These are phyloP conservation scores for Latrodectus hesperus DNA, from an alignment of 2,888 invertebrate species.

Conservation along the genomic window DNA sequence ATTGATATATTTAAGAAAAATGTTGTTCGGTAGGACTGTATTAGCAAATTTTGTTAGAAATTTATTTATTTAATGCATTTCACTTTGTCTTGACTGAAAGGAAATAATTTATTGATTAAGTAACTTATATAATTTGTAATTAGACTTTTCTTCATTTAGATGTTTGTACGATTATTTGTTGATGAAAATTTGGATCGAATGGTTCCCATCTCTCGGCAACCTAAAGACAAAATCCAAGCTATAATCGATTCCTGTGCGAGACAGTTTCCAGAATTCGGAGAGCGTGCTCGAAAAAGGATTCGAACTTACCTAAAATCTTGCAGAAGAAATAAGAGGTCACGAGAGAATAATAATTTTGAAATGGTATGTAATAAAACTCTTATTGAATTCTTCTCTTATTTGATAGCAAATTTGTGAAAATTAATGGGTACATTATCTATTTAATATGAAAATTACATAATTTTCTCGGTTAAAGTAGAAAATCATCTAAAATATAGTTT, in stretches of 20 bases:
- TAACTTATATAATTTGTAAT: neutral
- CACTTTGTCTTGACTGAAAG: no score
- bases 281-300: constrained; percentile 93
- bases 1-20: no score
- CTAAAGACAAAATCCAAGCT: constrained; percentile 97
- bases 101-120: no score
- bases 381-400: neutral
- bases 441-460: no score
- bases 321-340: constrained; percentile 92
- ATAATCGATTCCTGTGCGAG: constrained; percentile 97
- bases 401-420: neutral
- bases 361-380: constrained; percentile 80
- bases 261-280: constrained; percentile 97
- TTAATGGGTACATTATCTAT: no score
- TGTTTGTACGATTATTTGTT: constrained; percentile 97
- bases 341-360: constrained; percentile 88
- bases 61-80: no score
- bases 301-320: constrained; percentile 96
- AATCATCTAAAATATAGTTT: no score
- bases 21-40: no score
- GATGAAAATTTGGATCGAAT: constrained; percentile 97
- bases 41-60: no score
- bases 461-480: no score
- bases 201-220: constrained; percentile 97
- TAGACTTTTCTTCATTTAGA: constrained; percentile 79